A percentile compares a stretch with the other conserved stretches of the same genome.
These are phyloP conservation scores for Cantharis rufa DNA, from an alignment of 2,888 invertebrate species.

Conservation along the genomic window DNA sequence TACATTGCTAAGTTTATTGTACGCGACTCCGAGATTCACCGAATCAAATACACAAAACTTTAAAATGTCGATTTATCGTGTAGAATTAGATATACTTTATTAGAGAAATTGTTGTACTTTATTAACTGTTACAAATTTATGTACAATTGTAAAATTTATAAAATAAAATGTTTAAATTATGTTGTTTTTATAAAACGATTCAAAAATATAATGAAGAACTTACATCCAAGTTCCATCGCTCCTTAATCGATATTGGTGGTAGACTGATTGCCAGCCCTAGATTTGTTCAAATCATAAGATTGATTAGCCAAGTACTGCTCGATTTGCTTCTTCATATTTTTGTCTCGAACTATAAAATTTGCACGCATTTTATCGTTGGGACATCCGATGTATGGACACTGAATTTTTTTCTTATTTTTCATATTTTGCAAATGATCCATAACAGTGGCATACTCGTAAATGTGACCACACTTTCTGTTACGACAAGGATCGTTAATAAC, in stretches of 20 bases:
- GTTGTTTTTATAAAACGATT: not conserved
- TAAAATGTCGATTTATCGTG: not conserved
- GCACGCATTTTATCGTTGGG: constrained; percentile 7
- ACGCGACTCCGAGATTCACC: not conserved
- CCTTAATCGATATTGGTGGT: not conserved
- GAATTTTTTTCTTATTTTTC: constrained; percentile 8
- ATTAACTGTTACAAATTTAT: not conserved
- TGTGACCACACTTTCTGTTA: constrained; percentile 21
- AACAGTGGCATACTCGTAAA: constrained; percentile 20
- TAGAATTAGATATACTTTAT: not conserved
- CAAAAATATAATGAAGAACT: not conserved
- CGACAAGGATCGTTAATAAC: constrained; percentile 15
- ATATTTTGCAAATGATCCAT: constrained; percentile 15
- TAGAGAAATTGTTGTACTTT: not conserved
- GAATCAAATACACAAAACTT: not conserved
- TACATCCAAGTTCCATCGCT: not conserved
- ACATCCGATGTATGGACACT: constrained; percentile 28
- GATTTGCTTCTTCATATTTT: constrained; percentile 25
- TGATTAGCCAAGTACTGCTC: constrained; percentile 12
- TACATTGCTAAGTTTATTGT: not conserved
- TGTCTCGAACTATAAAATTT: constrained; percentile 17
- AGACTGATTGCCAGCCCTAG: not conserved
- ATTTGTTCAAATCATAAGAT: not conserved
- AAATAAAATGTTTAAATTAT: not conserved
- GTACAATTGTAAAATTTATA: not conserved